Conservation (phyloP, 1,140 invertebrate genomes). For the Conopomorpha cramerella region DNA sequence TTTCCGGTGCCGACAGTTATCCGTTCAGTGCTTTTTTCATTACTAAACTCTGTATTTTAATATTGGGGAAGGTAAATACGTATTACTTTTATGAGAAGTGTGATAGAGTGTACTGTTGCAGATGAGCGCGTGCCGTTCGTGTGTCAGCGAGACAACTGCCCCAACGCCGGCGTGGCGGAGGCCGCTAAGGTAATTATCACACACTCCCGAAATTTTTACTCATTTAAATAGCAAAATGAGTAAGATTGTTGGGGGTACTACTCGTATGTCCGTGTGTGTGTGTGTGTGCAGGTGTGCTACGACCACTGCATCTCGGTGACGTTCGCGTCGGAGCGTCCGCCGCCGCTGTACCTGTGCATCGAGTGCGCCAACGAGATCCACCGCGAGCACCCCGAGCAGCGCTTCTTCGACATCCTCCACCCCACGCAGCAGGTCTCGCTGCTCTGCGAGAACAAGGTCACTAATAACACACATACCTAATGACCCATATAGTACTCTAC, state of each 20-base stretch:
- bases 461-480: too few relatives aligned
- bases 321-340: slow-evolving; percentile 83
- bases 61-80: slow-evolving; percentile 1
- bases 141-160: slow-evolving; percentile 85
- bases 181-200: slow-evolving; percentile 73
- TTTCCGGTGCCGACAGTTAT: too few relatives aligned
- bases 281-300: slow-evolving; percentile 81
- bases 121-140: slow-evolving; percentile 76
- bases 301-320: slow-evolving; percentile 85
- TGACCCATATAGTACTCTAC: too few relatives aligned
- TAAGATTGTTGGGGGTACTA: too few relatives aligned
- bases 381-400: slow-evolving; percentile 78
- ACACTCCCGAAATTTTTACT: too few relatives aligned
- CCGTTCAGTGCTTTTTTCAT: slow-evolving; percentile 1
- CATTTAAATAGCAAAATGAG: too few relatives aligned
- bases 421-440: slow-evolving; percentile 94
- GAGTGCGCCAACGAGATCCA: slow-evolving; percentile 94
- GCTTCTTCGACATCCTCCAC: slow-evolving; percentile 90
- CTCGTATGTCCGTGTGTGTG: too few relatives aligned
- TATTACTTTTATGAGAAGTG: too few relatives aligned
- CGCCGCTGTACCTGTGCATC: slow-evolving; percentile 94
- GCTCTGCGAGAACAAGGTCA: slow-evolving; percentile 97
- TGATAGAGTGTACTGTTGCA: slow-evolving; percentile 36
- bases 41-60: slow-evolving; percentile 1
- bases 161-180: slow-evolving; percentile 81